Base-by-base conservation (phyloP, 1,140 invertebrate genomes). In the Melitaea cinxia region DNA sequence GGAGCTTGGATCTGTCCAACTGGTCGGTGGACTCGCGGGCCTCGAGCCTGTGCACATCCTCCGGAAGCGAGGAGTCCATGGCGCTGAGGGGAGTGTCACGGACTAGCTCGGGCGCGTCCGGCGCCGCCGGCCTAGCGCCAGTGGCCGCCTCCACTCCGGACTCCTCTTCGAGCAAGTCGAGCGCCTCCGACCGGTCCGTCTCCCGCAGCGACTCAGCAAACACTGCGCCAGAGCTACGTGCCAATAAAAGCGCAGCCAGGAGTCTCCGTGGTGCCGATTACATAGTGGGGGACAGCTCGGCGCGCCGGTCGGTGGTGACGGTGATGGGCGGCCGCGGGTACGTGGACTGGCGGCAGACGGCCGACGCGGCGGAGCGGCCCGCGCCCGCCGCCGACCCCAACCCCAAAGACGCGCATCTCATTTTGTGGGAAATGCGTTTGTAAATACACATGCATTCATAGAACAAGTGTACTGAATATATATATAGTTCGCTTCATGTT, bases 401-500 rank as follows among this genome's bases (percentile, higher is more conserved):
- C 77, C 79, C 91, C 39, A 83, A 79, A 77, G 96, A 97, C 91
- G 96, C 96, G 10, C 95, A 97, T 89, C 95, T 97, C 70, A 94
- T 97, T 30, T 92, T 97, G 9, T 97, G 96, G 96, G 97, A 98
- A 91, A 96, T 96, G 93, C 97, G 97, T 79, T 94, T 97, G 93
- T 97, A 91, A 21, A 39, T 17, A 15, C 14, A 42, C 37, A 15
- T 42, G 37, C 17, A 19, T 14, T 9, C 5, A 17, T n/a, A 12
- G 17, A 14, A 42, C 37, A 15, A 42, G 37, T 7, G 19, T n/a
- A n/a, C n/a, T n/a, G n/a, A n/a, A n/a, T n/a, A n/a, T n/a, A n/a
- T n/a, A n/a, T n/a, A n/a, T n/a, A n/a, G n/a, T n/a, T n/a, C n/a
- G n/a, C n/a, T n/a, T n/a, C n/a, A n/a, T n/a, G n/a, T n/a, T n/a